phyloP scores from a whole-genome alignment of 2,113 vertebrate genomes.

The Ptilonorhynchus violaceus region DNA sequence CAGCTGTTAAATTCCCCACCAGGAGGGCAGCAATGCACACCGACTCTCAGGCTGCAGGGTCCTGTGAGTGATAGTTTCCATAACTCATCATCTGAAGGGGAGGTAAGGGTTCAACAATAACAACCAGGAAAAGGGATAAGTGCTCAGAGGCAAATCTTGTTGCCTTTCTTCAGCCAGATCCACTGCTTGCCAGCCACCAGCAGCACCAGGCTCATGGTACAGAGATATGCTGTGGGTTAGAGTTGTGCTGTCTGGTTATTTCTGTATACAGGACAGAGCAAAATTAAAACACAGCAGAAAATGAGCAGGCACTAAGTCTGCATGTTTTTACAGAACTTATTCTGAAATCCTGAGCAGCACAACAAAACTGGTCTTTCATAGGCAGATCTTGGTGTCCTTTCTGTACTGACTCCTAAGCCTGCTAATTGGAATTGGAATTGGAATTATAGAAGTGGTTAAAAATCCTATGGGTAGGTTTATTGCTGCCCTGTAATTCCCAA shows the following conservation, averaged over 20 bases:
- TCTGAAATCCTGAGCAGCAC: neutral
- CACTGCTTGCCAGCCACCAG: fast-evolving
- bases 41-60: neutral
- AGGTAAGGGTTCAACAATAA: neutral
- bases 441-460: too few species aligned
- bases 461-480: neutral
- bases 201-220: fast-evolving
- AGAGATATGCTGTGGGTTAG: neutral
- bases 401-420: neutral
- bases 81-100: neutral
- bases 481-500: neutral
- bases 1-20: constrained; percentile 10
- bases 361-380: neutral
- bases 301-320: neutral
- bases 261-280: neutral
- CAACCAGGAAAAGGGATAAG: neutral
- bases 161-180: neutral
- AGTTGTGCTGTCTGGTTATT: neutral
- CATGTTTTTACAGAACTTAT: neutral
- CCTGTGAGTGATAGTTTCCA: neutral
- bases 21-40: neutral
- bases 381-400: neutral
- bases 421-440: neutral
- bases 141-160: neutral
- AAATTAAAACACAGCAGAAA: neutral